Base-by-base conservation (phyloP, 1,140 invertebrate genomes). In the Scaptomyza montana region DNA sequence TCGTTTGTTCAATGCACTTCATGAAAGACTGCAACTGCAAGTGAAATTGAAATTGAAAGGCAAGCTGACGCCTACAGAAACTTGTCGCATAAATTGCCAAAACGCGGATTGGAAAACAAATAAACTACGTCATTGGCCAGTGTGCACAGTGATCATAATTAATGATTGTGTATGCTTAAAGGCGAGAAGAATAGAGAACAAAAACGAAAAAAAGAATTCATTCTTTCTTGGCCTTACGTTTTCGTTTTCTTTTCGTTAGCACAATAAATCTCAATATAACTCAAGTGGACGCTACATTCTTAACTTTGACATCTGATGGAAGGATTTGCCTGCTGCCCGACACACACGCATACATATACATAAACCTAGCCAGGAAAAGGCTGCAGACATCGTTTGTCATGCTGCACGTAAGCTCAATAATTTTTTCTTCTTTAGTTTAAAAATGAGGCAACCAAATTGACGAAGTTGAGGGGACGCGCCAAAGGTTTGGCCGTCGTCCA, bases 181-280 rank as follows among this genome's bases (percentile, higher is more conserved):
- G 19, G 13, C 41, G 43, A 50, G 28, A 21, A 36, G 6, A 9
- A 8, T 9, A 7, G 2, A 9, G 5, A 33, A 9, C 2, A 7
- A 9, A 9, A 2, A 36, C 7, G 62, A n/a, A 5, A 3, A 3
- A 43, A 0, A 43, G 21, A 43, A 63, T 28, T 25, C 59, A 51
- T 60, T 45, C 50, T 16, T 16, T 16, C 16, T 49, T 13, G 8
- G n/a, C 47, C 33, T 33, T 47, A 13, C 19, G 30, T 43, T 51
- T 59, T 43, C 30, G 28, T 60, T 13, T 43, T 28, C 25, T 47
- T 19, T 39, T 57, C 30, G 28, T 5, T 28, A 45, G 57, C 62
- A 71, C 64, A 78, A 89, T 89, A 89, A 89, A 89, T 89, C 84
- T 89, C 80, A 89, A 89, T 89, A 89, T 74, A 89, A 78, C 80